A percentile compares a stretch with the other conserved stretches of the same genome.
Conservation (phyloP, 1,140 invertebrate species). For the Polyergus mexicanus region DNA sequence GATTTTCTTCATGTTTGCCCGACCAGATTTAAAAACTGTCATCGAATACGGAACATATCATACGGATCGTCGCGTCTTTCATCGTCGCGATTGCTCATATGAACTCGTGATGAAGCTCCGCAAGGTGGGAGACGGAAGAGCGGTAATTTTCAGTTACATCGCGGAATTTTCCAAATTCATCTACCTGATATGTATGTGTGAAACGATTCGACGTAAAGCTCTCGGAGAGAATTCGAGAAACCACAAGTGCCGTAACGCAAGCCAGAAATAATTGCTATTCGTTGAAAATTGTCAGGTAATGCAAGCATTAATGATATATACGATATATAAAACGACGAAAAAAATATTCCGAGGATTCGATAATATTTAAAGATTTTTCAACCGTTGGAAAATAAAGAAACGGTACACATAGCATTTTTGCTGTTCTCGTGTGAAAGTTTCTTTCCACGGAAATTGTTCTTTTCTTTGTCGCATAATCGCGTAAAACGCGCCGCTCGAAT, state of each 20-base stretch:
- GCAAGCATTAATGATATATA: neutral
- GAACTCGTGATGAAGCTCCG: constrained; percentile 1
- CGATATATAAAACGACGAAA: neutral
- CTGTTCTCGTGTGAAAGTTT: constrained; percentile 45
- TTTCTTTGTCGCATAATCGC: constrained; percentile 29
- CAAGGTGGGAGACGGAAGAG: neutral
- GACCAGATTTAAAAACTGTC: constrained; percentile 27
- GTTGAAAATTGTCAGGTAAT: neutral
- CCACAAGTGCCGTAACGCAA: constrained; percentile 12
- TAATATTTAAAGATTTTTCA: constrained; percentile 3
- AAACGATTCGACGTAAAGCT: constrained; percentile 1
- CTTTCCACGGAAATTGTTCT: constrained; percentile 53
- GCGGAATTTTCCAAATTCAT: constrained; percentile 55
- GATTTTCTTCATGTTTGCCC: constrained; percentile 17
- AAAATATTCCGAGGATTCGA: neutral
- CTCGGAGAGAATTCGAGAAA: neutral
- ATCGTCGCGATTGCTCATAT: constrained; percentile 45
- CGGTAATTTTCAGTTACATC: constrained; percentile 38
- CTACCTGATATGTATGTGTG: neutral
- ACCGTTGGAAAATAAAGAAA: constrained; percentile 11
- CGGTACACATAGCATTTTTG: neutral
- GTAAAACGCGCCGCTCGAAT: constrained; percentile 30
- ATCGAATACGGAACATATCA: constrained; percentile 20
- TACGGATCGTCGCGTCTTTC: constrained; percentile 16
- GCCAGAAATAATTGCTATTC: constrained; percentile 11